Conservation (phyloP, 2,888 invertebrate genomes). For the Hemicrepidius hirtus region DNA sequence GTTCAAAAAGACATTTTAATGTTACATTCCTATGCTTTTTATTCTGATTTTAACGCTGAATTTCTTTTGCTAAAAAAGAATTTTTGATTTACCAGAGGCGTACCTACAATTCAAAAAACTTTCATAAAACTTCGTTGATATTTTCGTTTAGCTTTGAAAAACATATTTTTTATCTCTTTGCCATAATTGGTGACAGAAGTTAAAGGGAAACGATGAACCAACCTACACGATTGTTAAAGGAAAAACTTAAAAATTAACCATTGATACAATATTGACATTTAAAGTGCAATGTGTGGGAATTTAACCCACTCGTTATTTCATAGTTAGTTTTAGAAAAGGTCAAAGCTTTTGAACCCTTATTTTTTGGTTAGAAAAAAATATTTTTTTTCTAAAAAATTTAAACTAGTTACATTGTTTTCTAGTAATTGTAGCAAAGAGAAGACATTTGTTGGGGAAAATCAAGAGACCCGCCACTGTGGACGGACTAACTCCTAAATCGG, state of each 20-base stretch:
- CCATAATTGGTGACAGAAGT: no score
- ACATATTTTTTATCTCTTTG: no score
- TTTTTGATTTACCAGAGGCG: conserved; percentile 19
- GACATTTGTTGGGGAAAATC: conserved; percentile 12
- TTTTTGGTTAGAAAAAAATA: no score
- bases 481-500: conserved; percentile 53
- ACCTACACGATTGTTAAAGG: no score
- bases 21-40: conserved; percentile 2
- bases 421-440: neutral
- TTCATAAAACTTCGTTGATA: neutral
- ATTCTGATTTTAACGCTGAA: conserved; percentile 1
- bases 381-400: neutral
- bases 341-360: no score
- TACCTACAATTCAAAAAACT: neutral
- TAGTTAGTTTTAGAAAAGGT: no score
- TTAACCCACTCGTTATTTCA: no score
- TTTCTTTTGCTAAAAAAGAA: conserved; percentile 7
- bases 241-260: no score
- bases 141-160: no score
- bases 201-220: no score
- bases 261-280: no score
- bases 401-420: neutral
- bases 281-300: no score
- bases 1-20: conserved; percentile 24
- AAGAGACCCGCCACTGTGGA: conserved; percentile 31